Evolutionary conservation across 2,113 vertebrate genomes (phyloP).

Genomic region (Microtus montanus): DNA sequence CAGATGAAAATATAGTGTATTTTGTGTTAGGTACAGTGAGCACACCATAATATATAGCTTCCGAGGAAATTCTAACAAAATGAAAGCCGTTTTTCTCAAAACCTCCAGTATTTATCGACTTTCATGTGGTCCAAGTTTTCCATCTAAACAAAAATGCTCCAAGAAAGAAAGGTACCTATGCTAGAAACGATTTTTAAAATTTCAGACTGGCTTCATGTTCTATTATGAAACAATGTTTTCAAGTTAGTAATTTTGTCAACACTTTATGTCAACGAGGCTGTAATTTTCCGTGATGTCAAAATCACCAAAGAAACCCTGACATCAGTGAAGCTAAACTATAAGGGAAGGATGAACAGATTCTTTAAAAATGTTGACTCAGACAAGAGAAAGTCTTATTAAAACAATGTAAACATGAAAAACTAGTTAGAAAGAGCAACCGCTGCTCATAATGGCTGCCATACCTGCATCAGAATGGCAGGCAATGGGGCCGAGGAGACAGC

Average conservation of each 20-base stretch:
- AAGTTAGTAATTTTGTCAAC: slow-evolving; percentile 32
- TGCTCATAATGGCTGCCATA: neutral
- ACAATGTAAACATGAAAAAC: neutral
- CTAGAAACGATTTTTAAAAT: neutral
- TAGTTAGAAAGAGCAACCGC: neutral
- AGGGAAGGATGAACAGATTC: slow-evolving; percentile 10
- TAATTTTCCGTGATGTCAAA: slow-evolving; percentile 31
- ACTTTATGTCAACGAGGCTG: slow-evolving; percentile 10
- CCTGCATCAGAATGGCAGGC: neutral
- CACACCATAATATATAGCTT: neutral
- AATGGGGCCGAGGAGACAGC: neutral
- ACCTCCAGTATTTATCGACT: slow-evolving; percentile 5
- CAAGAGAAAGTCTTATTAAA: slow-evolving; percentile 17
- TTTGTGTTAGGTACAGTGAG: neutral
- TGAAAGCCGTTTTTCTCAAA: slow-evolving; percentile 19
- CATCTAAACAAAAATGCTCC: slow-evolving; percentile 45
- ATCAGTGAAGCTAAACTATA: neutral
- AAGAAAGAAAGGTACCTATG: slow-evolving; percentile 24
- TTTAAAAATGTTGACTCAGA: slow-evolving; percentile 1
- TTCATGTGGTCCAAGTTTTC: slow-evolving; percentile 17
- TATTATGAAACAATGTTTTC: slow-evolving; percentile 44
- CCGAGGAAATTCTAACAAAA: slow-evolving; percentile 47
- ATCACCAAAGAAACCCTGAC: neutral
- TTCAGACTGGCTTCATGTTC: slow-evolving; percentile 44
- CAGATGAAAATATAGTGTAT: neutral